Evolutionary conservation across 2,113 vertebrate species (phyloP).

Genomic region (Triplophysa siluroides): DNA sequence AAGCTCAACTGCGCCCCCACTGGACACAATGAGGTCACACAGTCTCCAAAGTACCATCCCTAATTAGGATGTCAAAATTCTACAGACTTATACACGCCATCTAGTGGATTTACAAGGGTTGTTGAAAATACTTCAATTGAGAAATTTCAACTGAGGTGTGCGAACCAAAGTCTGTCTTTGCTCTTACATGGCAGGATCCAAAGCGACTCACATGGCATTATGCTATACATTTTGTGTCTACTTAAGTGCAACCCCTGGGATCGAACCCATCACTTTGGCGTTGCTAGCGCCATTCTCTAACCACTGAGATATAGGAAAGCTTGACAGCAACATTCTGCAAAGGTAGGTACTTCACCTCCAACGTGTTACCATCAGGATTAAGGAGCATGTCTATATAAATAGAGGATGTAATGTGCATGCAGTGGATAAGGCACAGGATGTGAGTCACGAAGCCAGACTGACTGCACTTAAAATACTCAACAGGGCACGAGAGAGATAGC

Average conservation of each 20-base stretch:
- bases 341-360: not conserved
- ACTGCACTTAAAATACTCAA: constrained; percentile 18
- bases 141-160: constrained; percentile 26
- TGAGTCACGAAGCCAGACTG: not conserved
- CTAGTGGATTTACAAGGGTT: constrained; percentile 20
- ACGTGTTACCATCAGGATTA: constrained; percentile 3
- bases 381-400: not conserved
- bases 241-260: too few relatives aligned
- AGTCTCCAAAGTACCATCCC: constrained; percentile 41
- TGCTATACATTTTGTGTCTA: too few relatives aligned
- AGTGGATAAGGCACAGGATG: not conserved
- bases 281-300: too few relatives aligned
- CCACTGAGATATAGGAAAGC: too few relatives aligned
- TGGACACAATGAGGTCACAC: constrained; percentile 42
- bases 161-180: constrained; percentile 21
- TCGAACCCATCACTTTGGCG: too few relatives aligned
- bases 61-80: constrained; percentile 49
- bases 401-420: constrained; percentile 2
- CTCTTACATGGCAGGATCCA: constrained; percentile 44
- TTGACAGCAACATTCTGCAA: constrained; percentile 3
- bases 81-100: not conserved
- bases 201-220: too few relatives aligned
- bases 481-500: not conserved
- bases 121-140: not conserved
- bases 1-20: not conserved